Conservation (phyloP, 2,113 vertebrate genomes). For the Melanostigma gelatinosum region DNA sequence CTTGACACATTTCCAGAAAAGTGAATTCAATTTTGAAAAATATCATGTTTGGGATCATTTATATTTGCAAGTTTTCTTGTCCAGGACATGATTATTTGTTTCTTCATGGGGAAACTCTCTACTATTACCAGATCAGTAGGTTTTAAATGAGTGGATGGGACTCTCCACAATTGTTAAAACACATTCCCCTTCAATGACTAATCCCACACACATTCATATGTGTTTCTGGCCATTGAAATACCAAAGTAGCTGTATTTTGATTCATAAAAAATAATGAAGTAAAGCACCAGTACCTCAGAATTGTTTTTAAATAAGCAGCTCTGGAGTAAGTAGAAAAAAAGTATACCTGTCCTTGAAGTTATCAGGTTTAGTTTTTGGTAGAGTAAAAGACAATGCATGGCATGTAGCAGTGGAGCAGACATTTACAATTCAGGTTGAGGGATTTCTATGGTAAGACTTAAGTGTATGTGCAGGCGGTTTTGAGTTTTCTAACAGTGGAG, state of each 20-base stretch:
- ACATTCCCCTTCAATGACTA: not conserved
- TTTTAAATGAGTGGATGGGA: not conserved
- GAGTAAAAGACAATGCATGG: not conserved
- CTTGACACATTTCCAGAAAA: not conserved
- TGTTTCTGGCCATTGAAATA: not conserved
- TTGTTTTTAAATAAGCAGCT: not conserved
- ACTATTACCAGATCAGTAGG: not conserved
- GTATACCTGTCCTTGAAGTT: not conserved
- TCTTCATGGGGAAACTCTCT: not conserved
- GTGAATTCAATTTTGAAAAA: not conserved
- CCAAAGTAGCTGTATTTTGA: not conserved
- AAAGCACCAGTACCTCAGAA: not conserved
- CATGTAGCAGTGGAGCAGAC: not conserved
- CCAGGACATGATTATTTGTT: not conserved
- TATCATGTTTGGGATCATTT: not conserved
- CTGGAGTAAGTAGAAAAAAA: not conserved
- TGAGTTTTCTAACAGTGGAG: constrained; percentile 30
- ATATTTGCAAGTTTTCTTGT: not conserved
- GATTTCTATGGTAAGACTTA: not conserved
- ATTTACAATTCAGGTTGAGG: not conserved
- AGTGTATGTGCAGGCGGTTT: constrained; percentile 3
- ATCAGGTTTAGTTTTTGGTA: not conserved
- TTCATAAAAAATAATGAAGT: not conserved
- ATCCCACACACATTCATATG: not conserved
- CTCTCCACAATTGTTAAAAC: not conserved